Evolutionary conservation across 2,888 invertebrate species (phyloP), one percentile per base, ranked within the genome.

Genomic region (Chymomyza caudatula): DNA sequence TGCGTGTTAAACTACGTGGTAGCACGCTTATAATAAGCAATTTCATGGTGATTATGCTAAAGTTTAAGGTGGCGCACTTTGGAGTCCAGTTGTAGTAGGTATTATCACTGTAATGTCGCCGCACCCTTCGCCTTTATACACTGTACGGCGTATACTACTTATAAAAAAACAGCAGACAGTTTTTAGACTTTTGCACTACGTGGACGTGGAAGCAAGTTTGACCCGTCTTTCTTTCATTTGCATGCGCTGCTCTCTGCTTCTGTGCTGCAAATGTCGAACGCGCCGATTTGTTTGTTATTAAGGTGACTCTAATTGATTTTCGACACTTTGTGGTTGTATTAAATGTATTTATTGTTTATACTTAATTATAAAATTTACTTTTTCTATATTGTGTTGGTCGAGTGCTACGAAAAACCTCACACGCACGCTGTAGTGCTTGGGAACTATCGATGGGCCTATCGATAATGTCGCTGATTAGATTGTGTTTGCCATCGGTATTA

Each of bases 51-150:
- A 63, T 62, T 71, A 64, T 11, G 63, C 54, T 52, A 54, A 66
- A 69, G 85, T 83, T 83, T 74, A 73, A 80, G 80, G 76, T 83
- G 69, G 73, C 63, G 73, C 69, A 75, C 77, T 73, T 79, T 69
- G 73, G 67, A 83, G 68, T 65, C 13, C 63, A 60, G 49, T 59
- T 66, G 73, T 29, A 63, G 29, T 65, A 47, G 56, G 43, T 55
- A 55, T 19, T 37, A 52, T 61, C 47, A 53, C 66, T 61, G 57
- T 19, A 13, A 65, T 17, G 47, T 66, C 65, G 67, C 81, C 84
- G 78, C 85, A 76, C 85, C 81, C 81, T 74, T 72, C 55, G 65
- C 61, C 59, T 5, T 0, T 22, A 15, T 47, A 47, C 67, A 65
- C 67, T 60, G 62, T 64, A 43, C 55, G 65, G 63, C 49, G 65